Evolutionary conservation across 2,113 vertebrate genomes (phyloP), one percentile per base, ranked within the genome.

Genomic region (Gyps fulvus): DNA sequence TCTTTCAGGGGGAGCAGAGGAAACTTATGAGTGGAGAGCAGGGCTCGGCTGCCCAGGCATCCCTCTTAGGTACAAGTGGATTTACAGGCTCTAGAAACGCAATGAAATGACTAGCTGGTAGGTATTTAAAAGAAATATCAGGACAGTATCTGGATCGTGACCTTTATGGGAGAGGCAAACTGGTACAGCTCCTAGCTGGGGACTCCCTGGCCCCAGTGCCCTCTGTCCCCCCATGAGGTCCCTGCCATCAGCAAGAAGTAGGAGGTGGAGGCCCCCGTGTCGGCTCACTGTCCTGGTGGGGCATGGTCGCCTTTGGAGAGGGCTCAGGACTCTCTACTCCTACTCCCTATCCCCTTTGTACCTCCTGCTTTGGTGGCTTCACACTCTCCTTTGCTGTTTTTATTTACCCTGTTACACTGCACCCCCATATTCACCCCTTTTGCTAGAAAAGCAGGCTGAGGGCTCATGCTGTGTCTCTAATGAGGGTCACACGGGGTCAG

Each of bases 201-300:
- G 16, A 32, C 21, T 87, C 5, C 23, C 17, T 3, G 20, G 26
- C 23, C 45, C 22, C 62, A 14, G 4, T 54, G 57, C 42, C 38
- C 22, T 90, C 52, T 2, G 1, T 22, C 15, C 14, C 16, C 5
- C 3, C 1, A 0, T 65, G 42, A 82, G 42, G 42, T 58, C 42
- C 27, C 27, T 58, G 27, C 23, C 29, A 7, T 5, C 40, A 79
- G 20, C 11, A 62, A 49, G 36, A 57, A 78, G 26, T 10, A 67
- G 52, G 47, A 57, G 36, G n/a, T 50, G 27, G 29, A 15, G 7
- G 29, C 3, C 6, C 9, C 18, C 15, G 47, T 8, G 8, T 15
- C 1, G 0, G 4, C 6, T 45, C 6, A 11, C 21, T 0, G 0
- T 61, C 10, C 29, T 86, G 43, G 9, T 71, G 32, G 50, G 22